Conservation (phyloP, 2,888 invertebrate species). For the Brachypalpus laphriformis region DNA sequence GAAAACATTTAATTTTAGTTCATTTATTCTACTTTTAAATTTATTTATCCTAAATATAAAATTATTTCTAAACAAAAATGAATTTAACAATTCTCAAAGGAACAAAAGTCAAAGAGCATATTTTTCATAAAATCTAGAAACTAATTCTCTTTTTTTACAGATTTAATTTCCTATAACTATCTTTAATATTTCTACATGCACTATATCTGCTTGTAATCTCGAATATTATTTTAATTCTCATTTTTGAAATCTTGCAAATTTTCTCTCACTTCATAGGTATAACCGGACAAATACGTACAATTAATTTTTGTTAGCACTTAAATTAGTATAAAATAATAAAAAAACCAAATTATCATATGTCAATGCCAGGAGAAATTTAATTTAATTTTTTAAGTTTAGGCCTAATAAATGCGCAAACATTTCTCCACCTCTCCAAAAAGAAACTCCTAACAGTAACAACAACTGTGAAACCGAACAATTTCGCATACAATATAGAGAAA, state of each 20-base stretch:
- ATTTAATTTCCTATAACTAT: too few species aligned
- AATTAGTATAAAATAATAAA: background rate
- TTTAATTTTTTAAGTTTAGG: constrained; percentile 10
- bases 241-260: background rate
- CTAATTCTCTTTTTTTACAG: too few species aligned
- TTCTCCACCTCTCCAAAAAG: constrained; percentile 37
- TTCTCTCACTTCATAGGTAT: background rate
- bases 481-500: constrained; percentile 7
- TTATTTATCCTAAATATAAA: too few species aligned
- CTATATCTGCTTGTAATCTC: background rate
- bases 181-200: too few species aligned
- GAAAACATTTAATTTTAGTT: too few species aligned
- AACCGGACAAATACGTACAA: background rate
- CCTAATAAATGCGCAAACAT: constrained; percentile 54
- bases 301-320: constrained; percentile 24
- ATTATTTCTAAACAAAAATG: too few species aligned
- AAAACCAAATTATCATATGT: constrained; percentile 34
- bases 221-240: background rate
- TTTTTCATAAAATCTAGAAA: too few species aligned
- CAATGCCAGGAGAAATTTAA: constrained; percentile 34
- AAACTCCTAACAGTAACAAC: constrained; percentile 18
- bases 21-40: background rate
- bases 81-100: too few species aligned
- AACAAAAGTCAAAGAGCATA: too few species aligned
- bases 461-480: background rate